Evolutionary conservation across 37 sponge, comb jelly and placozoan species (phyloP), one percentile per base, ranked within the genome.

Genomic region (Beroe ovata): DNA sequence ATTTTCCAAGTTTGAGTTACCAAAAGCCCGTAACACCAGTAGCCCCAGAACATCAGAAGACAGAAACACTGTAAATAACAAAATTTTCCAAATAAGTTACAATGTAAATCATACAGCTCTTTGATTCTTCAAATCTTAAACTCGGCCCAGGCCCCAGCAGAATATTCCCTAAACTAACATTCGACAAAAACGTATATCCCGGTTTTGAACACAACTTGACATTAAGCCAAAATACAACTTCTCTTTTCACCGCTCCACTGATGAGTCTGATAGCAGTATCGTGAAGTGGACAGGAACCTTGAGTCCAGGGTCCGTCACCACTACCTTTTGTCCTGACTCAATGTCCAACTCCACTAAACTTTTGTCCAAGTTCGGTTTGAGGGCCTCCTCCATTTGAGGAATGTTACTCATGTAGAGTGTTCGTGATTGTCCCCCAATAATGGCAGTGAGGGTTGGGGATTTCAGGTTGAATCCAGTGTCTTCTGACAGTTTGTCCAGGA

Each of bases 341-440:
- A 97, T 25, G 11, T 94, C 96, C 16, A 97, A 91, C 0, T 93
- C 98, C 37, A 69, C 72, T 1, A 97, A 89, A 14, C 61, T 95
- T 77, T 90, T 89, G 88, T 94, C 88, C 19, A 95, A 90, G 89
- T 97, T 97, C 0, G 92, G 64, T 60, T 71, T 91, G 19, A 96
- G 94, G 0, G 89, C 93, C 61, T 93, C 60, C 91, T 94, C 94
- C 72, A 97, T 62, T 4, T 91, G 64, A 25, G 92, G 90, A 3
- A 94, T 29, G 29, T 91, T 92, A 89, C 91, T 91, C 93, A 97
- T 93, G 91, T 97, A 97, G 0, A 97, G 91, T 0, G 99, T 95
- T 72, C 94, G 94, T 88, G 92, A 93, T 36, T 90, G 90, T 1
- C 93, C 95, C 60, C 92, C 71, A 8, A 95, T 61, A 19, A 94